Evolutionary conservation across 2,888 invertebrate species (phyloP), one percentile per base, ranked within the genome.

Genomic region (Azorinus chamasolen): DNA sequence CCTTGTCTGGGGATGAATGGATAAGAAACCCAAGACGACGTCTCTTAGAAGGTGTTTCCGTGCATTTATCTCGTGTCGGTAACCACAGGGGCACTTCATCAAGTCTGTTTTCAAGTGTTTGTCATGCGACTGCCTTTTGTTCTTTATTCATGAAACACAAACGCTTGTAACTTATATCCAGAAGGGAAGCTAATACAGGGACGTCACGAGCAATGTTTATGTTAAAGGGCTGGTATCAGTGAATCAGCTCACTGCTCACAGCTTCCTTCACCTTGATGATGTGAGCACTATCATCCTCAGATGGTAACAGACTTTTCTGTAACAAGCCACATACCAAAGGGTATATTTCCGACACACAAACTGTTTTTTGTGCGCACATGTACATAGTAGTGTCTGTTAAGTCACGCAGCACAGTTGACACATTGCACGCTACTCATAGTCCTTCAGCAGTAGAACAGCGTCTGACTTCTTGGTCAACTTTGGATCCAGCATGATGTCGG

Each of bases 281-380:
- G 8, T 55, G n/a, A 1, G 53, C n/a, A 45, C 59, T 65, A 20
- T 65, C 72, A 1, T 18, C 12, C 12, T 20, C 32, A 2, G 16
- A 32, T 14, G 14, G 16, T 16, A 8, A 27, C 3, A 73, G 46
- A 10, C 41, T 45, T 1, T 68, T 68, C n/a, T 25, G 48, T 2
- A 68, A n/a, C 0, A 68, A 39, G 1, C 66, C 62, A 50, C 55
- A 51, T 14, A 68, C 58, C 20, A 74, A 62, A 1, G 66, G 73
- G 41, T 62, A 66, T 4, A 66, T 66, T 18, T 58, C 54, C 1
- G 51, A 58, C 0, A 18, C 2, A 8, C 54, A 53, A 2, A 65
- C 59, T 12, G 8, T 25, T 22, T 46, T 58, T 20, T 72, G 65
- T 1, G 46, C 45, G 12, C 37, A 61, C 61, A 72, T 72, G 50